Evolutionary conservation across 2,797 vertebrate species (phyloP).

Genomic region (Mycteria americana): DNA sequence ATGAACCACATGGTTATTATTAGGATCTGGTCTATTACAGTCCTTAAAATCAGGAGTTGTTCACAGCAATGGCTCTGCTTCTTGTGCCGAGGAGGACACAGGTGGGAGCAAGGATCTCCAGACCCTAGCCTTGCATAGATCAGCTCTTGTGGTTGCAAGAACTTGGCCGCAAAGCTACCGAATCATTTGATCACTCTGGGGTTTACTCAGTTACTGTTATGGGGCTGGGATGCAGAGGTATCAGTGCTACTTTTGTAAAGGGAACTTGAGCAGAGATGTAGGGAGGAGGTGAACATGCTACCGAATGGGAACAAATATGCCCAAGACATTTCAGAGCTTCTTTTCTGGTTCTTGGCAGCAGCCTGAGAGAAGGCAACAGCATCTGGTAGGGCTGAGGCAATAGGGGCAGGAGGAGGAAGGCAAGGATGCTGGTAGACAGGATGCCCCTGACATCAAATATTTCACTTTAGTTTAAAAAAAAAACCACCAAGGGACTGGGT

Average conservation of each 20-base stretch:
- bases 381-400: not conserved
- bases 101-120: not conserved
- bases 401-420: not conserved
- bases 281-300: not conserved
- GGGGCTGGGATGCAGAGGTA: not conserved
- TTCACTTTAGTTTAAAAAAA: not conserved
- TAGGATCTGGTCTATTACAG: not conserved
- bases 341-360: not conserved
- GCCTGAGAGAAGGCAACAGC: not conserved
- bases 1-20: not conserved
- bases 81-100: not conserved
- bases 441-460: not conserved
- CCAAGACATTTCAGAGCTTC: not conserved
- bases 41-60: not conserved
- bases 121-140: not conserved
- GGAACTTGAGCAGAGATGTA: not conserved
- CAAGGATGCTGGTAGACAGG: not conserved
- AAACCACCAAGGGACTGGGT: fast-evolving
- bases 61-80: not conserved
- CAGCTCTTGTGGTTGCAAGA: not conserved
- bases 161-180: not conserved
- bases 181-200: not conserved
- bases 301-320: fast-evolving
- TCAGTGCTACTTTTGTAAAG: not conserved
- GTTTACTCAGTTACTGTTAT: not conserved